These are phyloP conservation scores for Apoderus coryli DNA, from an alignment of 2,888 invertebrate genomes.

Conservation along the genomic window DNA sequence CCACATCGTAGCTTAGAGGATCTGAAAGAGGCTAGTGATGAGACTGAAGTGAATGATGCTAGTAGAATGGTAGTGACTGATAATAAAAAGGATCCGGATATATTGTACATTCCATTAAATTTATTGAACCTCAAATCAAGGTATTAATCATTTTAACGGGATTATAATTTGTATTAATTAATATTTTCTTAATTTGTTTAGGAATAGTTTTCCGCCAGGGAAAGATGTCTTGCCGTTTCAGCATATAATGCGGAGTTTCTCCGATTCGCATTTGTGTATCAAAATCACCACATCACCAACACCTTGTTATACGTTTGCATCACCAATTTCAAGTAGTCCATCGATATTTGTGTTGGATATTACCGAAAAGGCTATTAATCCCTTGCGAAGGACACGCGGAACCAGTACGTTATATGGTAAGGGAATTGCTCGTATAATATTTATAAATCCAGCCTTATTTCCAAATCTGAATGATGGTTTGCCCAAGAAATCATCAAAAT, in stretches of 20 bases:
- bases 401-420: slow-evolving; percentile 32
- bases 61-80: slow-evolving; percentile 42
- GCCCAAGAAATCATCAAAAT: too few species aligned
- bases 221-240: slow-evolving; percentile 55
- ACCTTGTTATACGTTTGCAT: slow-evolving; percentile 38
- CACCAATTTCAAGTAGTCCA: slow-evolving; percentile 44
- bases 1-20: slow-evolving; percentile 39
- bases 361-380: slow-evolving; percentile 39
- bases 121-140: slow-evolving; percentile 33
- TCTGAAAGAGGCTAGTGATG: slow-evolving; percentile 59
- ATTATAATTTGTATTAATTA: not conserved
- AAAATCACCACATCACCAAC: slow-evolving; percentile 50
- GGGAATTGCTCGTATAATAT: too few species aligned
- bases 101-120: slow-evolving; percentile 54
- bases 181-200: slow-evolving; percentile 18
- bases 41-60: slow-evolving; percentile 46
- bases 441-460: too few species aligned
- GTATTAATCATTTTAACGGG: slow-evolving; percentile 18
- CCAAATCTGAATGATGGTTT: too few species aligned
- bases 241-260: slow-evolving; percentile 59
- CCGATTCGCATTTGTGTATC: slow-evolving; percentile 58
- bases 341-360: slow-evolving; percentile 47
- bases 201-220: slow-evolving; percentile 60
- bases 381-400: slow-evolving; percentile 42
- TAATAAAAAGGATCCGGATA: slow-evolving; percentile 45